Evolutionary conservation across 2,113 vertebrate genomes (phyloP), one percentile per base, ranked within the genome.

Genomic region (Saccopteryx bilineata): DNA sequence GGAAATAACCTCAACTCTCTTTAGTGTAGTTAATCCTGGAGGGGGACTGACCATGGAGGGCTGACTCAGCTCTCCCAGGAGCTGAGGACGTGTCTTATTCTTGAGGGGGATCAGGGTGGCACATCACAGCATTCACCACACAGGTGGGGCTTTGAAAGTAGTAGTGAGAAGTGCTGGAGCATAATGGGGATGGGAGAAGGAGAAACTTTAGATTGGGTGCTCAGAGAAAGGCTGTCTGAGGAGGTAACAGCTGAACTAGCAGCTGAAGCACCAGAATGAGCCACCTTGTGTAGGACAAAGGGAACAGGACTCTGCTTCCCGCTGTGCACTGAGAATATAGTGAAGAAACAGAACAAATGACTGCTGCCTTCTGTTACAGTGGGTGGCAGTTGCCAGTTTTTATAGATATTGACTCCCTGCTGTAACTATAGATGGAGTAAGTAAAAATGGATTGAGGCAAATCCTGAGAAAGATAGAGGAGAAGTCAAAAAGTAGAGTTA

Each of bases 391-490:
- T 26, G 39, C 23, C 75, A 52, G 18, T 54, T 87, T 58, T 66
- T 76, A 9, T 50, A 33, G 17, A 60, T 66, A 69, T 3, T 80
- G 31, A 85, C 48, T 46, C 48, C 39, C 31, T 85, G n/a, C 26
- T 90, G 9, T 93, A 80, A 75, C 39, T 74, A 74, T 81, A 83
- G 58, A 86, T 83, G 26, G 7, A 93, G 23, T 85, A 71, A 39
- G 31, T 87, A 33, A 74, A 91, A 80, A 85, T 80, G 17, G 48
- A 31, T 19, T 68, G 82, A 48, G 24, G 56, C 56, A 80, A n/a
- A 58, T 74, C 93, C 48, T 68, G 63, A 90, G 63, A n/a, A 80
- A 52, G 21, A 46, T 31, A 17, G 24, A 85, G 60, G 46, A 87
- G 39, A 39, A 92, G 84, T 85, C 6, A 19, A 63, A 14, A 79